A percentile compares a stretch with the other conserved stretches of the same genome.
These are phyloP conservation scores for Melieria crassipennis DNA, from an alignment of 2,888 invertebrate genomes.

Conservation along the genomic window DNA sequence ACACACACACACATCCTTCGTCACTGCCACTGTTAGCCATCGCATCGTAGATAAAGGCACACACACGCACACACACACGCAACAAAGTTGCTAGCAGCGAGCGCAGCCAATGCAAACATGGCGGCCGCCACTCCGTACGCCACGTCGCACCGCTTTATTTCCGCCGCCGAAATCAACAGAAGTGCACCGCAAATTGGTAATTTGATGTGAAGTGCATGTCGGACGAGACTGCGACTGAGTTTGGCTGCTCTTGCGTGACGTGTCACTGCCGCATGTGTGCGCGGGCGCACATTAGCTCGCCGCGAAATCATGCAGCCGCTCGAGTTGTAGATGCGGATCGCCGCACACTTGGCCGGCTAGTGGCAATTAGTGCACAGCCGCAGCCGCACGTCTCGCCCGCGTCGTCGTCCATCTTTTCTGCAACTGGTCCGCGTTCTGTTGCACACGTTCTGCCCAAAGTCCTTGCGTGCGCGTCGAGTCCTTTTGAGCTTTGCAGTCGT, in stretches of 20 bases:
- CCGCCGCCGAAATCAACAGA: conserved; percentile 29
- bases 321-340: conserved; percentile 25
- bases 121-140: not conserved
- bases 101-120: not conserved
- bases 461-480: no score
- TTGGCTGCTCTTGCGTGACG: not conserved
- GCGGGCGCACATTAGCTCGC: no score
- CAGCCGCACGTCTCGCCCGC: not conserved
- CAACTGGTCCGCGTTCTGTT: not conserved
- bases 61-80: not conserved
- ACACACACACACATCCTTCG: not conserved
- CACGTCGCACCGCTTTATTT: not conserved
- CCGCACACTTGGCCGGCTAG: conserved; percentile 9
- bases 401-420: conserved; percentile 1
- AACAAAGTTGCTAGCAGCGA: not conserved
- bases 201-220: conserved; percentile 56
- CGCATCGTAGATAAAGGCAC: not conserved
- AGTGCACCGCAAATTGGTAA: conserved; percentile 54
- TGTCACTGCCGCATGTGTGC: conserved; percentile 7
- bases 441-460: not conserved
- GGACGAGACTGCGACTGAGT: conserved; percentile 43
- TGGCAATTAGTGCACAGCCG: not conserved
- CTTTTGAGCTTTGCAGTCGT: no score
- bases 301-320: not conserved
- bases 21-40: no score